Evolutionary conservation across 2,113 vertebrate species (phyloP).

Genomic region (Toxotes jaculatrix): DNA sequence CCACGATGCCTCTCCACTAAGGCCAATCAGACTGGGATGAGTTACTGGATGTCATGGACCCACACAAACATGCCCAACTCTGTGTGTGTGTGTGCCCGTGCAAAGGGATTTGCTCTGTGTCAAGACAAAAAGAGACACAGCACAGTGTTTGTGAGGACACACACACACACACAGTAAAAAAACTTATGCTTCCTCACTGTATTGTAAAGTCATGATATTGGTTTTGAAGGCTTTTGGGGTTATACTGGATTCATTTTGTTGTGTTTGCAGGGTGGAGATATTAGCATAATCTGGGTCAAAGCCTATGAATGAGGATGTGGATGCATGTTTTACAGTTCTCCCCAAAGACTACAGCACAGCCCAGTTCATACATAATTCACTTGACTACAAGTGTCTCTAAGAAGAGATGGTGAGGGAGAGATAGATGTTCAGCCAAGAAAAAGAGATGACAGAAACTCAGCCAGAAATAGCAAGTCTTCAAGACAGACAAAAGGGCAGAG

Average conservation of each 20-base stretch:
- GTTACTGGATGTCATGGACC: constrained; percentile 66
- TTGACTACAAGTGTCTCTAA: constrained; percentile 66
- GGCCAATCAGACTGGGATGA: constrained; percentile 70
- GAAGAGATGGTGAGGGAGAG: constrained; percentile 31
- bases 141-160: constrained; percentile 7
- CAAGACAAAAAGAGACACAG: constrained; percentile 14
- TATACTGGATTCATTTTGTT: constrained; percentile 63
- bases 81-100: constrained; percentile 14
- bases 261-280: constrained; percentile 60
- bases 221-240: constrained; percentile 60
- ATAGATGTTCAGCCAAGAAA: constrained; percentile 19
- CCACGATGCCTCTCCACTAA: constrained; percentile 64
- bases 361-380: constrained; percentile 81
- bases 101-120: constrained; percentile 6
- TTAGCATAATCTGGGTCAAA: constrained; percentile 79
- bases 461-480: constrained; percentile 10
- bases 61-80: constrained; percentile 42
- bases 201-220: constrained; percentile 49
- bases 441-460: constrained; percentile 3
- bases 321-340: constrained; percentile 76
- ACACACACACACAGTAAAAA: constrained; percentile 10
- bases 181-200: constrained; percentile 6
- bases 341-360: constrained; percentile 64
- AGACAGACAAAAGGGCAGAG: constrained; percentile 15
- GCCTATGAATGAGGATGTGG: constrained; percentile 71